These are phyloP conservation scores for Caerostris extrusa DNA, from an alignment of 1,140 invertebrate genomes.

Conservation along the genomic window DNA sequence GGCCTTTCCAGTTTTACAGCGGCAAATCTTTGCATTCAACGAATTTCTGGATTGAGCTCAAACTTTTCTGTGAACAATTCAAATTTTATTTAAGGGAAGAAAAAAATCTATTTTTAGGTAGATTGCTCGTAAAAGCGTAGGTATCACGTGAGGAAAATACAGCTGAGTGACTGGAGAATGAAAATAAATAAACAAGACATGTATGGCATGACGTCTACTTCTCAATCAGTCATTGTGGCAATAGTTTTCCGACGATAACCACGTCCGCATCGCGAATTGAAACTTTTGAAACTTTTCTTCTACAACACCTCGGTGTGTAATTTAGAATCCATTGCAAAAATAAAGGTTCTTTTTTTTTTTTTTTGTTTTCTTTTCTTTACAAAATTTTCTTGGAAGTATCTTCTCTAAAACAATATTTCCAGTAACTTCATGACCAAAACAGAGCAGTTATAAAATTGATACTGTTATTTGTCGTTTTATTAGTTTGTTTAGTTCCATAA, in stretches of 20 bases:
- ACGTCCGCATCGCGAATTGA: neutral
- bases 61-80: too few species aligned
- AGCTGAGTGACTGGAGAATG: too few species aligned
- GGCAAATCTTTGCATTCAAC: too few species aligned
- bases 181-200: neutral
- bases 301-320: conserved; percentile 37
- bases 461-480: neutral
- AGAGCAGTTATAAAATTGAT: neutral
- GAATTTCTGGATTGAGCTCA: too few species aligned
- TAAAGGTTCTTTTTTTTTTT: neutral
- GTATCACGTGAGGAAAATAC: too few species aligned
- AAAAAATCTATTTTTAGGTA: too few species aligned
- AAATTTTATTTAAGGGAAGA: too few species aligned
- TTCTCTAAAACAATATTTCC: conserved; percentile 20
- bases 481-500: neutral
- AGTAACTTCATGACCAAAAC: neutral
- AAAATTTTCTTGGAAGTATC: neutral
- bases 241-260: conserved; percentile 42
- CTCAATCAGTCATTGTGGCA: conserved; percentile 45
- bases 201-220: conserved; percentile 17
- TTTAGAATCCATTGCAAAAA: conserved; percentile 26
- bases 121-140: too few species aligned
- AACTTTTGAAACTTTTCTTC: conserved; percentile 35
- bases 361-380: neutral
- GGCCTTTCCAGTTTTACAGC: too few species aligned